A percentile compares a stretch with the other conserved stretches of the same genome.
These are phyloP conservation scores for Parnassius apollo DNA, from an alignment of 2,888 invertebrate species.

Conservation along the genomic window DNA sequence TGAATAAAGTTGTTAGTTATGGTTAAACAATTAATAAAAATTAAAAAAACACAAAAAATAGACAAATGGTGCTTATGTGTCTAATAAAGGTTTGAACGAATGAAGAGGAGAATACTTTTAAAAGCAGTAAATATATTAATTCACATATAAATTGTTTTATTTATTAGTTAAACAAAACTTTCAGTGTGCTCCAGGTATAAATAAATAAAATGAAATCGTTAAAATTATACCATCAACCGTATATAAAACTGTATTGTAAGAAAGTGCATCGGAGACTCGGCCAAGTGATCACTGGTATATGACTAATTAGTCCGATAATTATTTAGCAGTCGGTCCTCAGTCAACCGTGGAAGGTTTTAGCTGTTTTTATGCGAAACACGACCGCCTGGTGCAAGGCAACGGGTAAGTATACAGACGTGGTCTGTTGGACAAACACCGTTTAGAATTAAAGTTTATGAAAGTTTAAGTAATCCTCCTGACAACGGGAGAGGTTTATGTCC, in stretches of 20 bases:
- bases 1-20: no score
- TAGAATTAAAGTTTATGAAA: neutral
- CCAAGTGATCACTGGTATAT: slow-evolving; percentile 20
- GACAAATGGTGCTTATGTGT: no score
- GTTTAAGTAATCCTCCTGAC: no score
- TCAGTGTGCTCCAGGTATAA: no score
- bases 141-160: no score
- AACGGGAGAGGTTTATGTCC: no score
- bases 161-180: no score
- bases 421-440: slow-evolving; percentile 1
- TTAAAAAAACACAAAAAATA: no score
- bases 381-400: slow-evolving; percentile 1
- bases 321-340: slow-evolving; percentile 5
- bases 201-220: neutral
- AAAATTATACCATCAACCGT: neutral
- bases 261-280: slow-evolving; percentile 7
- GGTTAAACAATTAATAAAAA: no score
- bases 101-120: no score
- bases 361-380: slow-evolving; percentile 13
- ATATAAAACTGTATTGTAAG: neutral
- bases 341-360: slow-evolving; percentile 6
- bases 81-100: no score
- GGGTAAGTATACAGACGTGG: slow-evolving; percentile 11
- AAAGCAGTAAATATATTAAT: no score
- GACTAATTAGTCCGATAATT: slow-evolving; percentile 21